phyloP scores from a whole-genome alignment of 2,888 invertebrate genomes.

The Slavum lentiscoides region DNA sequence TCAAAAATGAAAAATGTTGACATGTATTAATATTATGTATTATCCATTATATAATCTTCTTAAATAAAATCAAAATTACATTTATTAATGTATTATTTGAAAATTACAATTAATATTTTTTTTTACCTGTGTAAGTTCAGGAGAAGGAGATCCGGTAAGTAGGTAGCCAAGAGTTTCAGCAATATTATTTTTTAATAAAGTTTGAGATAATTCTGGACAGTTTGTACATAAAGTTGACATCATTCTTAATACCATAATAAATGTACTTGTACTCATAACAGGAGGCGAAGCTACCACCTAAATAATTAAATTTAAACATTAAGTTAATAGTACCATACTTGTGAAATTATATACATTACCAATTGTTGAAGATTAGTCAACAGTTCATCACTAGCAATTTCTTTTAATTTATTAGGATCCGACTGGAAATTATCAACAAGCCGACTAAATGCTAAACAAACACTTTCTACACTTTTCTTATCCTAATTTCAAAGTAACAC shows the following conservation, averaged over 20 bases:
- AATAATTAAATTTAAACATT: conserved; percentile 36
- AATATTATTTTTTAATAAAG: conserved; percentile 90
- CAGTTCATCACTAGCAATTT: conserved; percentile 89
- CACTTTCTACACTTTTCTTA: conserved; percentile 96
- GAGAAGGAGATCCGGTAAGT: conserved; percentile 73
- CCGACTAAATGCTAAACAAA: conserved; percentile 93
- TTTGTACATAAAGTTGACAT: conserved; percentile 93
- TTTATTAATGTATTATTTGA: too few relatives aligned
- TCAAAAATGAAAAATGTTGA: too few relatives aligned
- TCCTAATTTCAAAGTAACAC: conserved; percentile 63
- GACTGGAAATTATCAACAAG: conserved; percentile 95
- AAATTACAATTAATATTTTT: neutral
- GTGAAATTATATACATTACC: conserved; percentile 62
- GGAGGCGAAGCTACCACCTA: conserved; percentile 91
- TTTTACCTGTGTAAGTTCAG: conserved; percentile 40
- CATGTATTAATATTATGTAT: too few relatives aligned
- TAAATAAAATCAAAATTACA: conserved; percentile 4
- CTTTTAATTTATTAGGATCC: conserved; percentile 85
- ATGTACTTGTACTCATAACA: conserved; percentile 91
- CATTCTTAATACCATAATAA: conserved; percentile 95
- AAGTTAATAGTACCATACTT: neutral
- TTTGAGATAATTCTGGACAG: conserved; percentile 91
- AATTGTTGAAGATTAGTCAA: conserved; percentile 91
- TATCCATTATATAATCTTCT: neutral
- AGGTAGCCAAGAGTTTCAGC: conserved; percentile 93